Conservation (phyloP, 1,140 invertebrate species). For the Orius insidiosus region DNA sequence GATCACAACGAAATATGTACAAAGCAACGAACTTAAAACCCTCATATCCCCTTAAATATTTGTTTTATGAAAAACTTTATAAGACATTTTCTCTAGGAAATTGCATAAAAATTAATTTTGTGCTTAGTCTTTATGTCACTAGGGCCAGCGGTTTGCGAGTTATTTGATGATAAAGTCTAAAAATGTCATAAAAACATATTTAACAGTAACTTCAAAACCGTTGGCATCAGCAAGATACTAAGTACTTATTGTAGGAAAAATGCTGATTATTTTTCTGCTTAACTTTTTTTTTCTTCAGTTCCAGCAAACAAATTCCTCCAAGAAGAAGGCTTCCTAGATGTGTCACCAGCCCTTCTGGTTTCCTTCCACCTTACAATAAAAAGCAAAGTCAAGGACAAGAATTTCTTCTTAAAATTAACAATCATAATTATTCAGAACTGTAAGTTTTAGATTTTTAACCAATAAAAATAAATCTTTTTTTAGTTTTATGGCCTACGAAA, state of each 20-base stretch:
- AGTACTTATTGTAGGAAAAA: too few species aligned
- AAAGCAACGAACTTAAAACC: too few species aligned
- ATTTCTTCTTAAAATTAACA: constrained; percentile 64
- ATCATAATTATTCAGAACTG: constrained; percentile 56
- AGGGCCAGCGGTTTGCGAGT: background rate
- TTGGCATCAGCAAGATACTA: too few species aligned
- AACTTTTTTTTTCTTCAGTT: constrained; percentile 28
- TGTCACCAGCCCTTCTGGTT: constrained; percentile 61
- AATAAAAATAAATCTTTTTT: constrained; percentile 10
- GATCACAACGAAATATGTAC: too few species aligned
- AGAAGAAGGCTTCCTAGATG: constrained; percentile 56
- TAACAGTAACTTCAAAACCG: background rate
- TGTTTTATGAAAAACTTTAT: too few species aligned
- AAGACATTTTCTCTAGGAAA: too few species aligned
- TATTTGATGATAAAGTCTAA: background rate
- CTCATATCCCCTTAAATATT: too few species aligned
- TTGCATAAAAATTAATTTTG: background rate
- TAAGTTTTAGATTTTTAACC: constrained; percentile 23
- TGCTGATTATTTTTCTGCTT: constrained; percentile 8
- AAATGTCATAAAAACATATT: background rate
- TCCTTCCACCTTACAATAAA: constrained; percentile 60
- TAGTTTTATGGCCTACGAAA: constrained; percentile 65
- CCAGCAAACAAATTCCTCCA: constrained; percentile 44
- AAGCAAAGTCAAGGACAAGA: constrained; percentile 68
- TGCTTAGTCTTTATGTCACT: background rate